Evolutionary conservation across 2,113 vertebrate species (phyloP), one percentile per base, ranked within the genome.

Genomic region (Thinocorus orbignyianus): DNA sequence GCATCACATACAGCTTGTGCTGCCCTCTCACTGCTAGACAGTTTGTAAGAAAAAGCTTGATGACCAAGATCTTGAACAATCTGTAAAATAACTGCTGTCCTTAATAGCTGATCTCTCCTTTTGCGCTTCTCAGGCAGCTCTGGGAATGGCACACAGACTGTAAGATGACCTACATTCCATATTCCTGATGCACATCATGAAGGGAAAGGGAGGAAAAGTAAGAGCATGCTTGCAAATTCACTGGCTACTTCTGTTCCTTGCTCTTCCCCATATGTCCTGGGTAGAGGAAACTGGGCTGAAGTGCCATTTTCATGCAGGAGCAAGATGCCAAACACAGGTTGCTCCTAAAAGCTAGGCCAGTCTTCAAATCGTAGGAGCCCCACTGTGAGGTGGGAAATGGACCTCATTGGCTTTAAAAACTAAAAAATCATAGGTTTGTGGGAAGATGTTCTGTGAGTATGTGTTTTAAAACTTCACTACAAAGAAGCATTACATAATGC

Each of bases 291-390:
- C 4, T 5, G 31, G 9, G 8, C 58, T 46, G 44, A 73, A 60
- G 5, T 23, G 5, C 3, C 31, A 30, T 0, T 3, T 10, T 26
- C 14, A 18, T 16, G 18, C 7, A 26, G 6, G 17, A 3, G 18
- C 6, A 31, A 61, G 28, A 23, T 7, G n/a, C 8, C 62, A 58
- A 60, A 68, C 42, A 54, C 3, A 46, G 17, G 23, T 41, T 23
- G 5, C 26, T 93, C 39, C 41, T 25, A 11, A 8, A 51, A 55
- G 4, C 8, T 57, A 25, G 13, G 6, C 7, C 17, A 22, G 8
- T 71, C 46, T 48, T 71, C 41, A 65, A 9, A 57, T n/a, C 11
- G 39, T 57, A 37, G 46, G 17, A 57, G 0, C 3, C 5, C 11
- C 17, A 25, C 14, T 39, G 8, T 33, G 15, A 76, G 46, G 57